Base-by-base conservation (phyloP, 2,888 invertebrate genomes). In the Merodon equestris region DNA sequence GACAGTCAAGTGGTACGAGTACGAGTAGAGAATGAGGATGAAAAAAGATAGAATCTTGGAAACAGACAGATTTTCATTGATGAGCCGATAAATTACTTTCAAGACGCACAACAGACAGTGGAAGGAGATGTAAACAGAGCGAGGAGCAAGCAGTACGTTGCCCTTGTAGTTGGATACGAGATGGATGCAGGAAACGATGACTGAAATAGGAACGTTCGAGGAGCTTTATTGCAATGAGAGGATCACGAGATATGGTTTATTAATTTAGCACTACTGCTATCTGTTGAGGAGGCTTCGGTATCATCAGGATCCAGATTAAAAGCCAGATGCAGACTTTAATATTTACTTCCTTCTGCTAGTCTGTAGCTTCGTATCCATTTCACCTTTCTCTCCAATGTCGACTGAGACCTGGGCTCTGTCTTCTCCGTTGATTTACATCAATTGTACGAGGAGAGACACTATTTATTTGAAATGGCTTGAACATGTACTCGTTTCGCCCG, bases 401-500 rank as follows among this genome's bases (percentile, higher is more conserved):
- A n/a, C n/a, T n/a, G n/a, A n/a, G n/a, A n/a, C n/a, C n/a, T n/a
- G n/a, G n/a, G n/a, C 19, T 66, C 18, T 53, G 7, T 40, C 45
- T 47, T 19, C 42, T 60, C 60, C 61, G 60, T 74, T 74, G 61
- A 60, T 67, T 67, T 57, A 61, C 68, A 68, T 68, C 68, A 61
- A 74, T 68, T 68, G 45, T 47, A 66, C 48, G 54, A 57, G 53
- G 42, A 63, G 60, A 66, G 47, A 74, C 51, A 60, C 66, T 73
- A 67, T 74, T 74, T 74, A 74, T 74, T 74, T 63, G 61, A 74
- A 74, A 68, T 68, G 68, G 74, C 61, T 68, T 57, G 61, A 61
- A 47, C 51, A 56, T 74, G 61, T 56, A 17, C 45, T n/a, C 61
- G 45, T 56, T 61, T 38, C 63, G 40, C 61, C 68, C 57, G 61